These are phyloP conservation scores for Knipowitschia caucasica DNA, from an alignment of 2,797 vertebrate genomes.

Conservation along the genomic window DNA sequence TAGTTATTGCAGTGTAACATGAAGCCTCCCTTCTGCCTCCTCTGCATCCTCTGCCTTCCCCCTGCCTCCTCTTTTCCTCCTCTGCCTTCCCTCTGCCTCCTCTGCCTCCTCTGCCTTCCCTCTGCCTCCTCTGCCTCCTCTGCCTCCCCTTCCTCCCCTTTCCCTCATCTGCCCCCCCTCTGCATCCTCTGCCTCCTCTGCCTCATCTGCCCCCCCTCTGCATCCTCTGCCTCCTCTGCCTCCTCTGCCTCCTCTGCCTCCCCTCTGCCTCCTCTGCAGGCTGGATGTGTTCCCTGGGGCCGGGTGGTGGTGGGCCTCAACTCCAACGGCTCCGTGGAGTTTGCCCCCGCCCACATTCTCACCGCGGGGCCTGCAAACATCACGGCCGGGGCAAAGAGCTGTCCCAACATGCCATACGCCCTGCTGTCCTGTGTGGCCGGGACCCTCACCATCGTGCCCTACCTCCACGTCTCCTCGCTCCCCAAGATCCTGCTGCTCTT, in stretches of 20 bases:
- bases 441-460: conserved; percentile 87
- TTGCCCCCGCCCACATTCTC: conserved; percentile 67
- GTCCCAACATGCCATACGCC: conserved; percentile 84
- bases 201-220: too few species aligned
- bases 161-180: too few species aligned
- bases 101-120: too few species aligned
- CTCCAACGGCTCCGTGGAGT: conserved; percentile 76
- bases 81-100: too few species aligned
- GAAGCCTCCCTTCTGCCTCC: too few species aligned
- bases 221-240: too few species aligned
- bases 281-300: conserved; percentile 86
- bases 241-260: not conserved
- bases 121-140: too few species aligned
- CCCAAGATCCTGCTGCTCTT: conserved; percentile 91
- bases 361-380: conserved; percentile 63
- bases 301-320: conserved; percentile 63
- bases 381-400: conserved; percentile 73
- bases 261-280: conserved; percentile 59
- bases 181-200: too few species aligned
- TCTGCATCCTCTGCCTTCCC: too few species aligned
- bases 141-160: too few species aligned
- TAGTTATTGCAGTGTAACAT: too few species aligned
- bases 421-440: conserved; percentile 91
- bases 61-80: too few species aligned
- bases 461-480: conserved; percentile 92